These are phyloP conservation scores for Pimpla rufipes DNA, from an alignment of 2,888 invertebrate genomes.

Conservation along the genomic window DNA sequence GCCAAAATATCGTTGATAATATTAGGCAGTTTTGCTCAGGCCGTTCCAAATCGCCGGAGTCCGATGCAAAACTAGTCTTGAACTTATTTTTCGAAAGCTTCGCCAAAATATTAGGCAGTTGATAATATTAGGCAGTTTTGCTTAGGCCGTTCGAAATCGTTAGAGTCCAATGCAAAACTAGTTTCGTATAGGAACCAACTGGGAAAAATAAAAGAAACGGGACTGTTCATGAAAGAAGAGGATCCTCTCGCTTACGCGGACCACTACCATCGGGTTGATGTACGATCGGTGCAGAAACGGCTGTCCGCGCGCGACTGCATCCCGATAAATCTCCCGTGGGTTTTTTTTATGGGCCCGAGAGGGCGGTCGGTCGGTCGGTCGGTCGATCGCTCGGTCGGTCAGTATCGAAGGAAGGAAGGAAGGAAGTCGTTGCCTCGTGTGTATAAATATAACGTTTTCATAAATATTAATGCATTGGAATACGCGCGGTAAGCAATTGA, in stretches of 20 bases:
- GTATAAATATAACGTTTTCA: constrained; percentile 83
- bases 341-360: constrained; percentile 44
- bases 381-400: constrained; percentile 24
- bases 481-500: constrained; percentile 62
- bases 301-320: constrained; percentile 80
- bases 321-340: constrained; percentile 81
- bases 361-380: constrained; percentile 55
- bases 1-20: too few relatives aligned
- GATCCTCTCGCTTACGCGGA: constrained; percentile 70
- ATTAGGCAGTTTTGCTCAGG: too few relatives aligned
- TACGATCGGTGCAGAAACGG: constrained; percentile 82
- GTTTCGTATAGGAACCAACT: neutral
- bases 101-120: too few relatives aligned
- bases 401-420: constrained; percentile 19
- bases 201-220: constrained; percentile 7
- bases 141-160: too few relatives aligned
- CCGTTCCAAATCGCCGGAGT: too few relatives aligned
- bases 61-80: too few relatives aligned
- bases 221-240: neutral
- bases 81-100: too few relatives aligned
- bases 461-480: constrained; percentile 80
- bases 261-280: constrained; percentile 79
- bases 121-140: too few relatives aligned
- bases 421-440: constrained; percentile 77
- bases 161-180: neutral